Conservation (phyloP, 2,888 invertebrate genomes). For the Trissoscelio sp. region DNA sequence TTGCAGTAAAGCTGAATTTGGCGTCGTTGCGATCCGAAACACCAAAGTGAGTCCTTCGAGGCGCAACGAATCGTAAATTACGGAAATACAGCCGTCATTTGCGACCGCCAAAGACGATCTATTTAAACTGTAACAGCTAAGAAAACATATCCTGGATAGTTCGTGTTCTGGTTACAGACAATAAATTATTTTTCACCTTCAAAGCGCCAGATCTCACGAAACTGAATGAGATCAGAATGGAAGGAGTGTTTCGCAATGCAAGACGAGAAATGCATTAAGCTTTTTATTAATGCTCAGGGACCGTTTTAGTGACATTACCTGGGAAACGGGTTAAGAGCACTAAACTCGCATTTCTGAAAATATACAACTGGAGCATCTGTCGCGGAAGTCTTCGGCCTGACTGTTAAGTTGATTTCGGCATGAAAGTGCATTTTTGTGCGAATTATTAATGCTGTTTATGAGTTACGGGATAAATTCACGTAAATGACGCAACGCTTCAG, state of each 20-base stretch:
- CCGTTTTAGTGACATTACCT: conserved; percentile 76
- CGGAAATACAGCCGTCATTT: conserved; percentile 66
- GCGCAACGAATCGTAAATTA: conserved; percentile 74
- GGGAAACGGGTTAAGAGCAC: conserved; percentile 76
- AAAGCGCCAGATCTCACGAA: conserved; percentile 46
- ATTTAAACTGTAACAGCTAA: conserved; percentile 81
- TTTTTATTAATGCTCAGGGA: conserved; percentile 66
- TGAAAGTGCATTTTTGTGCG: conserved; percentile 24
- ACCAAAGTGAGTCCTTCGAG: conserved; percentile 51
- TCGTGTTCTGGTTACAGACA: conserved; percentile 73
- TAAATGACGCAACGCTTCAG: conserved; percentile 25
- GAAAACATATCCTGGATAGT: conserved; percentile 73
- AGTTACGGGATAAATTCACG: conserved; percentile 11
- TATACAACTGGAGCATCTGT: conserved; percentile 76
- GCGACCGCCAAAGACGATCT: conserved; percentile 70
- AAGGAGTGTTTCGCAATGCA: conserved; percentile 20
- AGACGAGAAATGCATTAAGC: conserved; percentile 45
- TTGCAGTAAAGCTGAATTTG: conserved; percentile 11
- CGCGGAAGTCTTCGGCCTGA: conserved; percentile 39
- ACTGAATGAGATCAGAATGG: conserved; percentile 39
- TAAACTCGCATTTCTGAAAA: conserved; percentile 72
- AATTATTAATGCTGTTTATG: conserved; percentile 39
- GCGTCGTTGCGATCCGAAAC: conserved; percentile 67
- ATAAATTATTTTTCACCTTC: conserved; percentile 77
- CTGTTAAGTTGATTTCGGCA: conserved; percentile 29